A percentile compares a stretch with the other conserved stretches of the same genome.
phyloP scores from a whole-genome alignment of 2,113 vertebrate genomes.

The Coracopsis vasa region DNA sequence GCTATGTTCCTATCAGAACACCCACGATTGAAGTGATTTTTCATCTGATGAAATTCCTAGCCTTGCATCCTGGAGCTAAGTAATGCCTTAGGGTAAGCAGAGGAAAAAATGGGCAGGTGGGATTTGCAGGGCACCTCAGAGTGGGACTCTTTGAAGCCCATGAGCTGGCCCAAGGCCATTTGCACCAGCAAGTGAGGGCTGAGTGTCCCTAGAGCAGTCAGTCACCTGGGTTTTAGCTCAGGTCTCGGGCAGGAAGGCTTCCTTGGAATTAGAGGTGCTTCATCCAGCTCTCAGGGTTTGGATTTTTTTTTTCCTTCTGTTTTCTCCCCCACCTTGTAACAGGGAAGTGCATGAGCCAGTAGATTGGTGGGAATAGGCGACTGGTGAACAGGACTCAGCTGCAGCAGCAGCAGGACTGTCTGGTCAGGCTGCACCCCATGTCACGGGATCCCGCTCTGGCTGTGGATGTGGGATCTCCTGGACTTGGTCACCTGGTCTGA shows the following conservation, averaged over 20 bases:
- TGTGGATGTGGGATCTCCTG: background rate
- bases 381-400: background rate
- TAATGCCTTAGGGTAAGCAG: background rate
- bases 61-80: background rate
- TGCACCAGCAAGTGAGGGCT: background rate
- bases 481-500: background rate
- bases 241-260: background rate
- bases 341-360: background rate
- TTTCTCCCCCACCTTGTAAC: background rate
- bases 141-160: conserved; percentile 19
- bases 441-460: rapidly evolving
- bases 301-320: background rate
- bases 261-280: background rate
- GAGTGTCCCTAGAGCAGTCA: background rate
- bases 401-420: background rate
- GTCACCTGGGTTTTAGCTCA: background rate
- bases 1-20: background rate
- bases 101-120: background rate
- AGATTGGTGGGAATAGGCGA: background rate
- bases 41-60: background rate
- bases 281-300: background rate
- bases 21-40: background rate
- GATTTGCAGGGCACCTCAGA: background rate
- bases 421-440: rapidly evolving
- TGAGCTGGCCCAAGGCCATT: background rate